phyloP scores from a whole-genome alignment of 2,797 vertebrate genomes.

The Anguilla marmorata region DNA sequence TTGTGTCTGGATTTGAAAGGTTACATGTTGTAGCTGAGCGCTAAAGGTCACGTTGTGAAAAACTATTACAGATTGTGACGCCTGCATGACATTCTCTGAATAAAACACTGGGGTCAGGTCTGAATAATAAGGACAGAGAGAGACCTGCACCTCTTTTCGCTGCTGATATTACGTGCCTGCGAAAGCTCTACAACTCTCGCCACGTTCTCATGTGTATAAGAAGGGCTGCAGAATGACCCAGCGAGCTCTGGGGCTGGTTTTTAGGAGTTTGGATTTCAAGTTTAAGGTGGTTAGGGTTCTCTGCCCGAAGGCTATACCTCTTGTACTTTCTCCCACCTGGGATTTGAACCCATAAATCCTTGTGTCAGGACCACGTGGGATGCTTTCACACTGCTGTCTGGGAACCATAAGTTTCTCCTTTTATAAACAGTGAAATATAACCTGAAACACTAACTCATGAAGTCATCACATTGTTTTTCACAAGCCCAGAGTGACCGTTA shows the following conservation, averaged over 20 bases:
- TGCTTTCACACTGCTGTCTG: not conserved
- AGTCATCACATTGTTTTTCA: too few relatives aligned
- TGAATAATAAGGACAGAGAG: not conserved
- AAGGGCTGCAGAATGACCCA: not conserved
- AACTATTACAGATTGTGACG: not conserved
- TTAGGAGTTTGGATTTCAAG: not conserved
- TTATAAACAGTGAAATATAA: not conserved
- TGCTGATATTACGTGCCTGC: not conserved
- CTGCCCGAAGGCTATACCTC: not conserved
- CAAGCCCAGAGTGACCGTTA: too few relatives aligned
- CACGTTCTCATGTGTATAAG: not conserved
- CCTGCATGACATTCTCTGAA: not conserved
- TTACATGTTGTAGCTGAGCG: not conserved
- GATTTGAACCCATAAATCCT: not conserved
- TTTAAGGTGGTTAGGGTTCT: not conserved
- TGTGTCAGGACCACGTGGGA: not conserved
- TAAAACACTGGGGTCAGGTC: not conserved
- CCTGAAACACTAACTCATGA: not conserved
- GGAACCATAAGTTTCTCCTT: not conserved
- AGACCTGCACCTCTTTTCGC: not conserved
- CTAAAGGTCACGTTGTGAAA: conserved; percentile 6
- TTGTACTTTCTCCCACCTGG: not conserved
- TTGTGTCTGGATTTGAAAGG: conserved; percentile 34
- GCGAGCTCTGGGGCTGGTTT: not conserved
- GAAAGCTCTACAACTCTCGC: not conserved